Evolutionary conservation across 2,888 invertebrate species (phyloP), one percentile per base, ranked within the genome.

Genomic region (Brenthis daphne): DNA sequence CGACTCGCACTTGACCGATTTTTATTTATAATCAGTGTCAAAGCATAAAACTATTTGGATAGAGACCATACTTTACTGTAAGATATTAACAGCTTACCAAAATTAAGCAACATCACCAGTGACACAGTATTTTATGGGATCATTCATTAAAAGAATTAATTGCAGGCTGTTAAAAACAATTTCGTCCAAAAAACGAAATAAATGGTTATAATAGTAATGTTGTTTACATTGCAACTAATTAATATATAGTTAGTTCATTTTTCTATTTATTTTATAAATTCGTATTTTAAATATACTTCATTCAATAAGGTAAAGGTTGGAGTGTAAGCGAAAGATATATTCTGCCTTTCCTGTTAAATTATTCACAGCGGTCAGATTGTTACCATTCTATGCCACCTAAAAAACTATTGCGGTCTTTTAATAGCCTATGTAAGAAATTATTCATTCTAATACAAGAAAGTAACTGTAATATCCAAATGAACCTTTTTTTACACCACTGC

Each of bases 311-410:
- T 16, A 13, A 53, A 63, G 4, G 37, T 6, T 57, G 55, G 13
- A 53, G 58, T 66, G 11, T 43, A 43, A 57, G 58, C 24, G 57
- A 65, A 63, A 20, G 12, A 3, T 12, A 13, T 61, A 50, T 13
- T 20, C 6, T 55, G 53, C 51, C 63, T 54, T 47, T 48, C n/a
- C 57, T 53, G 24, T 64, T 73, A 54, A 64, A 73, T 69, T 64
- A 71, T 73, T 73, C 71, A 71, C 43, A 37, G 24, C 63, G 65
- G 58, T 54, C 68, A 71, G 71, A 67, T 68, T 71, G 69, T 69
- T 65, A 69, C 72, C 51, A 64, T 69, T 65, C 63, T 55, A 68
- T 65, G 63, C 56, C 69, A 67, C 67, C 69, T 71, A 71, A 72
- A 69, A 72, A 72, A 65, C 69, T 63, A 64, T 67, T 69, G 58